Evolutionary conservation across 2,797 vertebrate genomes (phyloP).

Genomic region (Lerista edwardsae): DNA sequence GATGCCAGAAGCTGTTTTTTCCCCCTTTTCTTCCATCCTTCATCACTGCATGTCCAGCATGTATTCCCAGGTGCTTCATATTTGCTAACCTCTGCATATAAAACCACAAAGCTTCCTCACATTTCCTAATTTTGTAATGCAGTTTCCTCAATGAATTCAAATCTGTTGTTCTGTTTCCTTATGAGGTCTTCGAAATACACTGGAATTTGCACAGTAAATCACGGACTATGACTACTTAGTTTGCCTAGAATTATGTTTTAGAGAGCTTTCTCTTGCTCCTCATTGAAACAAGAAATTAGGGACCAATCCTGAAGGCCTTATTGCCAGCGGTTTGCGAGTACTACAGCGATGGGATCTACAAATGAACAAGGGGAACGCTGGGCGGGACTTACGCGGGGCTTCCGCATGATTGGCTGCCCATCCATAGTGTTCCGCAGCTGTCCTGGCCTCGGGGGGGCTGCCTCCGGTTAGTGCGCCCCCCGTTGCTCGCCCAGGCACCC

Average conservation of each 20-base stretch:
- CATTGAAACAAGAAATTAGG: too few species aligned
- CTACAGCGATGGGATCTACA: too few species aligned
- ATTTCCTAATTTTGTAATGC: constrained; percentile 46
- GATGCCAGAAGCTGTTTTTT: constrained; percentile 96
- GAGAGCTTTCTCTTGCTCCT: constrained; percentile 2
- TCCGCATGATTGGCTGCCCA: too few species aligned
- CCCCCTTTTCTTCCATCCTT: constrained; percentile 70
- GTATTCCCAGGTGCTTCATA: constrained; percentile 65
- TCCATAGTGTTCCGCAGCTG: too few species aligned
- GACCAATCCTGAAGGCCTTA: too few species aligned
- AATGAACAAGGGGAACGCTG: too few species aligned
- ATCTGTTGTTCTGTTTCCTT: constrained; percentile 49
- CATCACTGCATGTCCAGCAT: constrained; percentile 77
- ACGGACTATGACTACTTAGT: constrained; percentile 32
- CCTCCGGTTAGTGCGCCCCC: too few species aligned
- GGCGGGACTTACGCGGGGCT: too few species aligned
- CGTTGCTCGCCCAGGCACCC: too few species aligned
- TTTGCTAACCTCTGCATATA: constrained; percentile 71
- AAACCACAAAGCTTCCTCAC: constrained; percentile 49
- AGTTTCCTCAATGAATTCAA: constrained; percentile 40
- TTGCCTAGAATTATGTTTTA: constrained; percentile 11
- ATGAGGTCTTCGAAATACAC: constrained; percentile 31
- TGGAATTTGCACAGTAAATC: constrained; percentile 28
- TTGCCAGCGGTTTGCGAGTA: too few species aligned
- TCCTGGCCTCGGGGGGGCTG: too few species aligned